Percentiles rank a stretch among this genome's conserved stretches.
These are phyloP conservation scores for Tetramorium alpestre DNA, from an alignment of 1,140 invertebrate genomes.

Conservation along the genomic window DNA sequence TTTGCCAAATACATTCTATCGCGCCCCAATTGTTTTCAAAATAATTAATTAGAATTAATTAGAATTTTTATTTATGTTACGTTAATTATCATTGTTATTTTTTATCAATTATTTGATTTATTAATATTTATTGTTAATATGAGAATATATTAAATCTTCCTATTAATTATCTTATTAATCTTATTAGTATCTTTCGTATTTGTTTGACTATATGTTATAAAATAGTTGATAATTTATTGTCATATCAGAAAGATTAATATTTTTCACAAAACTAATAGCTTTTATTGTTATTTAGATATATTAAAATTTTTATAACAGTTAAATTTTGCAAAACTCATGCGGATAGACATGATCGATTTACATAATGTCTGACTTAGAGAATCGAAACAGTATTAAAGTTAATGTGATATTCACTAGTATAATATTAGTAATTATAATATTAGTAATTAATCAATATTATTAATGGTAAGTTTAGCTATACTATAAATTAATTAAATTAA, in stretches of 20 bases:
- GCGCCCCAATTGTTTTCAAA: neutral
- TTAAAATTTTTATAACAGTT: neutral
- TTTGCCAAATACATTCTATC: neutral
- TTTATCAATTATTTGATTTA: neutral
- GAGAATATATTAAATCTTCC: neutral
- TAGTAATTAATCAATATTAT: neutral
- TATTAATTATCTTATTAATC: neutral
- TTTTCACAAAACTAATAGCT: neutral
- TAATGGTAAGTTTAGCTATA: neutral
- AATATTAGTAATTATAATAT: neutral
- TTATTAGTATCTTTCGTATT: neutral
- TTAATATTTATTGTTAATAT: neutral
- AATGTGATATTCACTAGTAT: neutral
- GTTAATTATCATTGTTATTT: neutral
- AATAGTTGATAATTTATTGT: neutral
- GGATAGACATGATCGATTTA: neutral
- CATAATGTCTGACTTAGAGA: neutral
- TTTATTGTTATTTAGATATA: neutral
- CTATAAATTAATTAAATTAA: conserved; percentile 21
- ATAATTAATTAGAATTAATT: neutral
- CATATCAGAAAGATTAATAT: neutral
- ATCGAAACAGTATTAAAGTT: neutral
- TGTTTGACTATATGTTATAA: neutral
- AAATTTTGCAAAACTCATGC: neutral
- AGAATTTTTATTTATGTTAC: neutral